Evolutionary conservation across 2,888 invertebrate species (phyloP).

Genomic region (Bunonema sp.): DNA sequence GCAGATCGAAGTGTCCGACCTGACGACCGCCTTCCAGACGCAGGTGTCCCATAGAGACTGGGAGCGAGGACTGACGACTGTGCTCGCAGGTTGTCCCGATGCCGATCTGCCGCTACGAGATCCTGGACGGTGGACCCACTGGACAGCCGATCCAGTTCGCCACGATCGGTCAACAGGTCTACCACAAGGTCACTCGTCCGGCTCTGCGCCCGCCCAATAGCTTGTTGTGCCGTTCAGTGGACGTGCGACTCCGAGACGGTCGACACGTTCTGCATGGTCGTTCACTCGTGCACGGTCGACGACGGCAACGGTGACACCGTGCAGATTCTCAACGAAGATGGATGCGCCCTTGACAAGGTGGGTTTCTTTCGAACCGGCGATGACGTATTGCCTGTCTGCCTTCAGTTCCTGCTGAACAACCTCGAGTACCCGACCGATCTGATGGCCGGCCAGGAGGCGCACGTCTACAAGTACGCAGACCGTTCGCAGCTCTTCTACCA

Average conservation of each 20-base stretch:
- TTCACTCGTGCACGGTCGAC: constrained; percentile 42
- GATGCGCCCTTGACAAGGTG: constrained; percentile 41
- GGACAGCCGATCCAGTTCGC: constrained; percentile 42
- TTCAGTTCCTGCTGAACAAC: constrained; percentile 43
- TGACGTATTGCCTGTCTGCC: no score
- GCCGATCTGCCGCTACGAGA: constrained; percentile 42
- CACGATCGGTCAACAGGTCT: constrained; percentile 35
- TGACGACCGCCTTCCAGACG: constrained; percentile 42
- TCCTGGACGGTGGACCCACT: constrained; percentile 39
- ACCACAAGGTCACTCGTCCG: background rate
- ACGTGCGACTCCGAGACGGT: constrained; percentile 41
- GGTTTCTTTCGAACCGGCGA: background rate
- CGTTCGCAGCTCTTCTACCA: constrained; percentile 42
- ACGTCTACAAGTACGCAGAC: constrained; percentile 44
- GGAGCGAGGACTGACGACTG: constrained; percentile 2
- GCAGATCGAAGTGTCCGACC: constrained; percentile 39
- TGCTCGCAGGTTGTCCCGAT: constrained; percentile 33
- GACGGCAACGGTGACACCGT: constrained; percentile 41
- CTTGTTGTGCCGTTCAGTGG: constrained; percentile 21
- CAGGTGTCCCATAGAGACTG: constrained; percentile 12
- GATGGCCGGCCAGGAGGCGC: constrained; percentile 42
- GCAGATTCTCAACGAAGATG: constrained; percentile 40
- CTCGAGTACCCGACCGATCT: constrained; percentile 43
- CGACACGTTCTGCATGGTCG: constrained; percentile 43
- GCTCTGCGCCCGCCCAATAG: no score